These are phyloP conservation scores for Coptodon rendalli DNA, from an alignment of 2,113 vertebrate species.

Conservation along the genomic window DNA sequence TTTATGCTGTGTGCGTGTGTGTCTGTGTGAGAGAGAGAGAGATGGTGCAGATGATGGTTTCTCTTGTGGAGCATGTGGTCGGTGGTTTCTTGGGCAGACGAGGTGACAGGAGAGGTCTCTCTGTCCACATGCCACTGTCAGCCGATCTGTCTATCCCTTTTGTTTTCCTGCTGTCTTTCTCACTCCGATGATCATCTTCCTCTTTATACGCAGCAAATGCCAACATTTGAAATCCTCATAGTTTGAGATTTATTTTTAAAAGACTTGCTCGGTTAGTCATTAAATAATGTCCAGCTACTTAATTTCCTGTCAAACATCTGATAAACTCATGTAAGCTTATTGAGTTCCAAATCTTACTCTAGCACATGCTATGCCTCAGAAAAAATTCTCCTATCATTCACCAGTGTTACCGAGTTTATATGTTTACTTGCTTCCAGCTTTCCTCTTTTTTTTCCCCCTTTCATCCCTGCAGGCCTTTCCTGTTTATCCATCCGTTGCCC, in stretches of 20 bases:
- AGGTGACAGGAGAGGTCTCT: conserved; percentile 49
- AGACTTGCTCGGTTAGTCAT: background rate
- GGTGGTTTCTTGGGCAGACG: conserved; percentile 41
- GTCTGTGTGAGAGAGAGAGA: background rate
- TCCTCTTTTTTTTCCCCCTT: background rate
- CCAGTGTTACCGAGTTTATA: background rate
- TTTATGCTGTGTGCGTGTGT: background rate
- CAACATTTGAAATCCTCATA: background rate
- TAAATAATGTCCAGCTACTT: background rate
- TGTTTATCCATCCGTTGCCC: conserved; percentile 47
- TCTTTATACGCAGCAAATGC: background rate
- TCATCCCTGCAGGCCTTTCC: conserved; percentile 38
- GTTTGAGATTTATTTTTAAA: background rate
- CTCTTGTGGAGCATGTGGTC: conserved; percentile 42
- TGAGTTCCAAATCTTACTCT: background rate
- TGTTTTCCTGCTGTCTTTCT: conserved; percentile 7
- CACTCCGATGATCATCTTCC: background rate
- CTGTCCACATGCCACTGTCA: conserved; percentile 36
- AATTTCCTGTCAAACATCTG: background rate
- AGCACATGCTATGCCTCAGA: background rate
- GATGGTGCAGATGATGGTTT: conserved; percentile 51
- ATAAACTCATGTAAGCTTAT: background rate
- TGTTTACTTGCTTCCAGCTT: conserved; percentile 15
- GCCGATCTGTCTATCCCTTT: background rate
- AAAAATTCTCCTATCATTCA: background rate